Base-by-base conservation (phyloP, 2,888 invertebrate genomes). In the Ochropleura plecta region DNA sequence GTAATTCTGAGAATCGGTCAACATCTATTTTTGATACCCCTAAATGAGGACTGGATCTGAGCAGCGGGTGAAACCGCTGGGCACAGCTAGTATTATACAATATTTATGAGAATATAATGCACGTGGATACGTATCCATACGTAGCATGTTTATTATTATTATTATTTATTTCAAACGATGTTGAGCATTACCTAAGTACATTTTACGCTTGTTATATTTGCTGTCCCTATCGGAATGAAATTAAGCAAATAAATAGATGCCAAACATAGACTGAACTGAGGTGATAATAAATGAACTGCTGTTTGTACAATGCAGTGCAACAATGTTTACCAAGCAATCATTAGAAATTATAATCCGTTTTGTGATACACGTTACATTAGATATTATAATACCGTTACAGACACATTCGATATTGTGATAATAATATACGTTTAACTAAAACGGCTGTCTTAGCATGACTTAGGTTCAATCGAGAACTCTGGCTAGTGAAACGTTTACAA, bases 191-290 rank as follows among this genome's bases (percentile, higher is more conserved):
- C 14, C 42, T n/a, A 12, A 12, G 2, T 40, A 18, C 12, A 3
- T 16, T 20, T 57, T 57, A 7, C 12, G 40, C 12, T 57, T 14
- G 1, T 30, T 49, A 4, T 6, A 42, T 55, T 40, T 49, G 71
- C 20, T 16, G n/a, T 20, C 63, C 62, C 62, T 79, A 76, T 44
- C 55, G 55, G 72, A 57, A 79, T 79, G 0, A 44, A 57, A 55
- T 44, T 30, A 30, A 51, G n/a, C 0, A 48, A 30, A 70, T 53
- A 55, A 48, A 70, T 48, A 44, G 16, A 63, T 70, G 72, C 72
- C 79, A 63, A 79, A 79, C 7, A 48, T 49, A 49, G 49, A 40
- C 40, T 59, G 30, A 46, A n/a, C n/a, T 51, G 30, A 51, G 16
- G 40, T 53, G 10, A 42, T 30, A 30, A 30, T 30, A 44, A 60